These are phyloP conservation scores for Acrocephalus scirpaceus DNA, from an alignment of 2,797 vertebrate species.

Conservation along the genomic window DNA sequence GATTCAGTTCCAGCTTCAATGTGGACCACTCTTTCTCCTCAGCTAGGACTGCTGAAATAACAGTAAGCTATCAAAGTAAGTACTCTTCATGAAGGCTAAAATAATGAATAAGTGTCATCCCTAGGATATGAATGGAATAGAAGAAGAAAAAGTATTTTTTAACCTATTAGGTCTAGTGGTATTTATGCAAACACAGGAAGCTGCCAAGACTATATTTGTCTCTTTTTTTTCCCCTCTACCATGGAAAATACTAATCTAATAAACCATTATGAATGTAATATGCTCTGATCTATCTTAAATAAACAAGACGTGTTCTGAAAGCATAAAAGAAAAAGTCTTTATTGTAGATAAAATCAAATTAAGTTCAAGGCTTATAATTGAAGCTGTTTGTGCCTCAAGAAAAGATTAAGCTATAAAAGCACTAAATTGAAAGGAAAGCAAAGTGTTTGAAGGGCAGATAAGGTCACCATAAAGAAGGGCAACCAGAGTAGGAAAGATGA, in stretches of 20 bases:
- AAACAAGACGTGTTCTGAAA: conserved; percentile 1
- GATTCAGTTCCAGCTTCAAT: background rate
- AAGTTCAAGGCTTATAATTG: background rate
- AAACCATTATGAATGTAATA: background rate
- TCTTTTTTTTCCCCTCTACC: background rate
- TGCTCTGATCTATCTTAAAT: conserved; percentile 12
- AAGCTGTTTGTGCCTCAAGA: conserved; percentile 15
- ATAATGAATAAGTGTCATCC: background rate
- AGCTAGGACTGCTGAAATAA: background rate
- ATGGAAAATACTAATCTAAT: background rate
- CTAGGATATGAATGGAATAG: background rate
- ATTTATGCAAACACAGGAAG: background rate
- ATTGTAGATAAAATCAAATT: conserved; percentile 38
- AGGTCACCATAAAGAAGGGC: background rate
- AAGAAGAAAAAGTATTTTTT: background rate
- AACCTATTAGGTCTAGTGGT: background rate
- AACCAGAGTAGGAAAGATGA: background rate
- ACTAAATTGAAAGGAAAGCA: background rate
- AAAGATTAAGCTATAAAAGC: conserved; percentile 33
- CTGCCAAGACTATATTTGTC: background rate
- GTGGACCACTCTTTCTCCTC: background rate
- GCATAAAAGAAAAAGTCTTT: background rate
- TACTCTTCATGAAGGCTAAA: background rate
- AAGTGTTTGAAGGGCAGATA: background rate
- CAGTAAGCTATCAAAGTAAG: background rate